These are phyloP conservation scores for Lycocorax pyrrhopterus DNA, from an alignment of 2,113 vertebrate species.

Conservation along the genomic window DNA sequence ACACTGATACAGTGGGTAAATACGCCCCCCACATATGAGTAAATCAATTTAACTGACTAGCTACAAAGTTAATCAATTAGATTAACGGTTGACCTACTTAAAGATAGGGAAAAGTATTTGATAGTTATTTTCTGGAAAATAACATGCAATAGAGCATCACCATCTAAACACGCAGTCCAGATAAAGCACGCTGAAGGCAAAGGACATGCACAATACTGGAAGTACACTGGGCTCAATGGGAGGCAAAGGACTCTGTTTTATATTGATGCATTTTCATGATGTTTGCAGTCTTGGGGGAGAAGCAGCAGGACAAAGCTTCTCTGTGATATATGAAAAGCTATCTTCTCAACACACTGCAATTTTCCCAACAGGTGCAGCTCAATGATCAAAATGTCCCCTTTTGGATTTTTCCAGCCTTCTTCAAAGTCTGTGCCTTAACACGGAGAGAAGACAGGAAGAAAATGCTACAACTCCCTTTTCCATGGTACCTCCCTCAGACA, in stretches of 20 bases:
- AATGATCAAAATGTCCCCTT: not conserved
- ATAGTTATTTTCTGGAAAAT: not conserved
- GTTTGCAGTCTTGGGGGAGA: not conserved
- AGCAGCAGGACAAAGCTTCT: not conserved
- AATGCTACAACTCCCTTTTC: not conserved
- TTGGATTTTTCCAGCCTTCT: not conserved
- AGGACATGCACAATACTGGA: not conserved
- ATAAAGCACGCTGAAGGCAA: not conserved
- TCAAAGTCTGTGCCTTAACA: not conserved
- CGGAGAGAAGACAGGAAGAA: not conserved
- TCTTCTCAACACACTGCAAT: not conserved
- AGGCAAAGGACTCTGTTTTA: not conserved
- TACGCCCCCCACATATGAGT: not conserved
- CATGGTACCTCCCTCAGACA: not conserved
- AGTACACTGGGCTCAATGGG: not conserved
- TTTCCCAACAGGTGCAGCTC: not conserved
- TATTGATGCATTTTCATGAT: not conserved
- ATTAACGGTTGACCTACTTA: slow-evolving; percentile 37
- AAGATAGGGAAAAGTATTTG: not conserved
- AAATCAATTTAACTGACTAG: slow-evolving; percentile 11
- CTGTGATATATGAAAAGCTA: not conserved
- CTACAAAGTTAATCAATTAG: slow-evolving; percentile 9
- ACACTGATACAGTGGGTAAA: not conserved
- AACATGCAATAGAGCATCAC: not conserved
- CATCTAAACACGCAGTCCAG: not conserved